Percentiles rank a stretch among this genome's conserved stretches.
These are phyloP conservation scores for Colinus virginianus DNA, from an alignment of 2,113 vertebrate genomes.

Conservation along the genomic window DNA sequence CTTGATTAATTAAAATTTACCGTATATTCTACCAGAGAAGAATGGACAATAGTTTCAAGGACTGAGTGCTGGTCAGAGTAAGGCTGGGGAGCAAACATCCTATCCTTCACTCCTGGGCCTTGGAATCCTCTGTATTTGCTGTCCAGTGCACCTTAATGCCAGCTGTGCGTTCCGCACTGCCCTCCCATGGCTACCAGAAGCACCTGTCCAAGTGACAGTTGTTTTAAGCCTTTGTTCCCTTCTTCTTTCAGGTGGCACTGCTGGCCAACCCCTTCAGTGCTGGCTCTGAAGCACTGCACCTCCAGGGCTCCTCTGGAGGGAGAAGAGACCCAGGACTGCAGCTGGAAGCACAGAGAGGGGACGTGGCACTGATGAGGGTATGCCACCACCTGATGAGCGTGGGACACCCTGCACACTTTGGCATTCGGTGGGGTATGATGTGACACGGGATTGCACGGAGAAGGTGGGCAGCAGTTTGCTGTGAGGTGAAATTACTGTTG, in stretches of 20 bases:
- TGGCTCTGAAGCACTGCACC: background rate
- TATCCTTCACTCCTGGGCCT: background rate
- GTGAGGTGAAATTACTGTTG: background rate
- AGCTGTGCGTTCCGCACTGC: background rate
- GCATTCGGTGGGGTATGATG: rapidly evolving
- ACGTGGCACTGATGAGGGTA: rapidly evolving
- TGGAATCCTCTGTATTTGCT: background rate
- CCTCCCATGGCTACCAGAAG: background rate
- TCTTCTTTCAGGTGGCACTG: background rate
- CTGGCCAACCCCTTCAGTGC: background rate
- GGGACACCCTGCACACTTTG: background rate
- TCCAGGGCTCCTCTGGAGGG: background rate
- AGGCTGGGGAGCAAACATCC: background rate
- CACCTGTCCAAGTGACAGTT: background rate
- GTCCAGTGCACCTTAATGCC: background rate
- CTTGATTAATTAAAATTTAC: background rate
- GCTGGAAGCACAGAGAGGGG: background rate
- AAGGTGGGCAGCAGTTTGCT: background rate
- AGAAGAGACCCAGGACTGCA: background rate
- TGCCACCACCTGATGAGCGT: rapidly evolving
- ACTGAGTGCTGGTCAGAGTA: background rate
- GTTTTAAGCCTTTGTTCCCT: background rate
- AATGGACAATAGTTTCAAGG: background rate
- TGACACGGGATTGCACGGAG: background rate
- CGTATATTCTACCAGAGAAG: background rate